Conservation (phyloP, 2,888 invertebrate species). For the Stenodera caucasica region DNA sequence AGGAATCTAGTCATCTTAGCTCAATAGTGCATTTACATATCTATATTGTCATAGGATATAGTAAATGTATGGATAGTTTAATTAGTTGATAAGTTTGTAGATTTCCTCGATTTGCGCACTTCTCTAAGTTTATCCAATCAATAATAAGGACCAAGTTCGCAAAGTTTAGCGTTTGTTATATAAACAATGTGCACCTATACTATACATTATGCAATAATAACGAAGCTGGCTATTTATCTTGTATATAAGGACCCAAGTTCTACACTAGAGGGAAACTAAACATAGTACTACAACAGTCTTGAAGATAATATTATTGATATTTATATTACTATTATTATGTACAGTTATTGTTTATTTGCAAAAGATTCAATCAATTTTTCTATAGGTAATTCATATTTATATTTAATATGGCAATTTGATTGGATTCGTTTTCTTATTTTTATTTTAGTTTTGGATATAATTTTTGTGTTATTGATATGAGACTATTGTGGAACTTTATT, state of each 20-base stretch:
- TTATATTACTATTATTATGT: too few species aligned
- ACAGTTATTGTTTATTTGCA: too few species aligned
- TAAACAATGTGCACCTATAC: constrained; percentile 54
- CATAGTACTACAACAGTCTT: constrained; percentile 39
- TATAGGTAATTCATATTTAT: too few species aligned
- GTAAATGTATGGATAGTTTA: constrained; percentile 55
- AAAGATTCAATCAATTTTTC: too few species aligned
- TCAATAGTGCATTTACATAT: constrained; percentile 55
- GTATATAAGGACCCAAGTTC: constrained; percentile 40
- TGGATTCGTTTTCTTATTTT: not conserved
- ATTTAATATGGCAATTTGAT: not conserved
- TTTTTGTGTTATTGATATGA: not conserved
- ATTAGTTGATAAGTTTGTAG: constrained; percentile 56
- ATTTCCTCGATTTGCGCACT: constrained; percentile 49
- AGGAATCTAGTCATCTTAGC: not conserved
- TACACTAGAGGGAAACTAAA: constrained; percentile 34
- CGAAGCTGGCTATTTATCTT: constrained; percentile 50
- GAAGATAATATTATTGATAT: constrained; percentile 32
- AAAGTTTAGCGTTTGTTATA: constrained; percentile 56
- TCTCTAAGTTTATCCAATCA: constrained; percentile 54
- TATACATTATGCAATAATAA: constrained; percentile 49
- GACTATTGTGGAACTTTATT: constrained; percentile 7
- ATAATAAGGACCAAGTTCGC: constrained; percentile 50
- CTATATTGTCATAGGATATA: constrained; percentile 55
- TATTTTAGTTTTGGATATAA: not conserved